Evolutionary conservation across 1,140 invertebrate genomes (phyloP).

Genomic region (fruit fly (Drosophila melanogaster)): DNA sequence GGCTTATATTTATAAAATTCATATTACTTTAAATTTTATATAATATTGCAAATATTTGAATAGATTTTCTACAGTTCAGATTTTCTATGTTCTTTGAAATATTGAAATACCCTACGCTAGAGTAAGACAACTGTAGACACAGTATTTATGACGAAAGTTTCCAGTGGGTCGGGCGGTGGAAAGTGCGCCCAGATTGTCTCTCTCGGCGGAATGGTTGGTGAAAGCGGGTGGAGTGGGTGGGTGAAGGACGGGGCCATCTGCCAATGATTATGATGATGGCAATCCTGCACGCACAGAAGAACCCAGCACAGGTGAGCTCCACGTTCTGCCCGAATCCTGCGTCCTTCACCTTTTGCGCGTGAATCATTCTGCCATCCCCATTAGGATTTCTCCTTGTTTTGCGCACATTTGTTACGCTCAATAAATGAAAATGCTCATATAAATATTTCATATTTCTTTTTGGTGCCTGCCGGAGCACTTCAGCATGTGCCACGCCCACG

Average conservation of each 20-base stretch:
- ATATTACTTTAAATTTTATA: no score
- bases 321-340: neutral
- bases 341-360: conserved; percentile 61
- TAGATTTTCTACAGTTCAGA: no score
- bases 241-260: conserved; percentile 36
- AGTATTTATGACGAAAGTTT: conserved; percentile 75
- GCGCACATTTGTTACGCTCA: conserved; percentile 80
- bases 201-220: neutral
- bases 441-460: conserved; percentile 79
- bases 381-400: conserved; percentile 43
- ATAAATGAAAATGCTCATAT: conserved; percentile 83
- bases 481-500: conserved; percentile 29
- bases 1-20: no score
- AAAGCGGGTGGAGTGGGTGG: neutral
- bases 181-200: conserved; percentile 26
- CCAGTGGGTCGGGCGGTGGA: conserved; percentile 30
- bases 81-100: neutral
- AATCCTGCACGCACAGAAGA: conserved; percentile 69
- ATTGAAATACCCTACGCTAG: neutral
- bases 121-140: conserved; percentile 14
- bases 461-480: conserved; percentile 14
- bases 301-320: conserved; percentile 44
- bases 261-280: conserved; percentile 75
- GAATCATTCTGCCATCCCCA: conserved; percentile 9
- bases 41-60: no score